A percentile compares a stretch with the other conserved stretches of the same genome.
phyloP scores from a whole-genome alignment of 1,140 invertebrate species.

The Neocloeon triangulifer region DNA sequence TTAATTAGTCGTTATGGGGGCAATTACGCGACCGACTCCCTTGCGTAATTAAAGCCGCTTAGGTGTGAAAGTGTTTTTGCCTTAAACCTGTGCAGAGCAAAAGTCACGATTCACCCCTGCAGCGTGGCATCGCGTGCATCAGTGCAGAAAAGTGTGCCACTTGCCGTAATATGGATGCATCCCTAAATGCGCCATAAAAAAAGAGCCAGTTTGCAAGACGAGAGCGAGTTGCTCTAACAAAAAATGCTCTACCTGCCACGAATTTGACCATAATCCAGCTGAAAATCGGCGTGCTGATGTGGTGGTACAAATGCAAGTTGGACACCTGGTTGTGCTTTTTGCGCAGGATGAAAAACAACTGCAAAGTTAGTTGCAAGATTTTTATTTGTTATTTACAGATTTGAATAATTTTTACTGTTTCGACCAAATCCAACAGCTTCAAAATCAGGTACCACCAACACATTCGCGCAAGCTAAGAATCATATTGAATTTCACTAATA shows the following conservation, averaged over 20 bases:
- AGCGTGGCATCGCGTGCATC: too few species aligned
- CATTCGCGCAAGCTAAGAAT: neutral
- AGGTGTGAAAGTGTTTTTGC: too few species aligned
- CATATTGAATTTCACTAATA: too few species aligned
- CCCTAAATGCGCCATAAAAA: neutral
- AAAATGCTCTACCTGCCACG: constrained; percentile 3
- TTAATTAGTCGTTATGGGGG: too few species aligned
- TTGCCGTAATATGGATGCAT: too few species aligned
- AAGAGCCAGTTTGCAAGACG: neutral
- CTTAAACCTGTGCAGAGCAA: too few species aligned
- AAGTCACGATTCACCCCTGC: too few species aligned
- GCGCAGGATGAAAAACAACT: constrained; percentile 38
- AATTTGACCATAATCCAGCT: constrained; percentile 2
- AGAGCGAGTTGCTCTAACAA: too few species aligned
- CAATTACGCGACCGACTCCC: too few species aligned
- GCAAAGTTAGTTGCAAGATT: neutral
- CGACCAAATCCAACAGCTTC: neutral
- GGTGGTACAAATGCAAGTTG: constrained; percentile 27
- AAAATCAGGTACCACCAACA: constrained; percentile 1
- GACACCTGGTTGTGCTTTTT: constrained; percentile 48
- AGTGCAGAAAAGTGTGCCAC: too few species aligned
- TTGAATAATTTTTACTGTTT: neutral
- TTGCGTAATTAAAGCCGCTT: too few species aligned
- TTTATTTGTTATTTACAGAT: neutral
- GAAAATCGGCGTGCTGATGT: constrained; percentile 2